These are phyloP conservation scores for Ctenicera cuprea DNA, from an alignment of 2,888 invertebrate genomes.

Conservation along the genomic window DNA sequence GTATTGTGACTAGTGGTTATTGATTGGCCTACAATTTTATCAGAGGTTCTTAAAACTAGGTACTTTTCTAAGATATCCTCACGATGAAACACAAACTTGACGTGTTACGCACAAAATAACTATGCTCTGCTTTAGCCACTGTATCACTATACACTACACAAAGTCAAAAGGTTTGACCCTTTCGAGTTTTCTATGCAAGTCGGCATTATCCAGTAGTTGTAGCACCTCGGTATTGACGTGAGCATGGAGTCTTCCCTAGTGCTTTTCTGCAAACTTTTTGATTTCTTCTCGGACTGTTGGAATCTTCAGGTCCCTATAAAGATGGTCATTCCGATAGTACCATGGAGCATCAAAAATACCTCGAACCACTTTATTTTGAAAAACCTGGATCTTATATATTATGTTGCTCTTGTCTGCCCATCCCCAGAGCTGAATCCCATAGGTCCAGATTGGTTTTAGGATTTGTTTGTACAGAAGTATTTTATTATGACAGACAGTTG, in stretches of 20 bases:
- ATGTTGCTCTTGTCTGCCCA: background rate
- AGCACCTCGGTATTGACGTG: constrained; percentile 33
- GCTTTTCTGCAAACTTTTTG: constrained; percentile 18
- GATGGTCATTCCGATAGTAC: no score
- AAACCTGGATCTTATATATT: constrained; percentile 15
- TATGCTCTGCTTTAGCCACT: constrained; percentile 12
- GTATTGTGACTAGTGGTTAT: no score
- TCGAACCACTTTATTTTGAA: background rate
- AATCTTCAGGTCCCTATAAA: no score
- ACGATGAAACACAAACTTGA: constrained; percentile 15
- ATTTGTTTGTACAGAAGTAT: constrained; percentile 11
- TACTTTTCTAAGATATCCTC: constrained; percentile 9
- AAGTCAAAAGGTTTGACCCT: constrained; percentile 6
- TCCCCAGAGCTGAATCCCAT: constrained; percentile 17
- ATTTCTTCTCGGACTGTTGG: constrained; percentile 26
- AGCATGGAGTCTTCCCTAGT: constrained; percentile 15
- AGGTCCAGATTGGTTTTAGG: constrained; percentile 20
- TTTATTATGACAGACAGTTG: constrained; percentile 7
- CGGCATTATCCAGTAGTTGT: constrained; percentile 35
- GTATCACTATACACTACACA: constrained; percentile 8
- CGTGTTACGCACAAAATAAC: background rate
- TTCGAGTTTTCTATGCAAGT: constrained; percentile 19
- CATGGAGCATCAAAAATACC: constrained; percentile 5
- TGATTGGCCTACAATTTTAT: no score
- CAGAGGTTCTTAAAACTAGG: no score